Conservation (phyloP, 2,113 vertebrate species). For the Chionomys nivalis region DNA sequence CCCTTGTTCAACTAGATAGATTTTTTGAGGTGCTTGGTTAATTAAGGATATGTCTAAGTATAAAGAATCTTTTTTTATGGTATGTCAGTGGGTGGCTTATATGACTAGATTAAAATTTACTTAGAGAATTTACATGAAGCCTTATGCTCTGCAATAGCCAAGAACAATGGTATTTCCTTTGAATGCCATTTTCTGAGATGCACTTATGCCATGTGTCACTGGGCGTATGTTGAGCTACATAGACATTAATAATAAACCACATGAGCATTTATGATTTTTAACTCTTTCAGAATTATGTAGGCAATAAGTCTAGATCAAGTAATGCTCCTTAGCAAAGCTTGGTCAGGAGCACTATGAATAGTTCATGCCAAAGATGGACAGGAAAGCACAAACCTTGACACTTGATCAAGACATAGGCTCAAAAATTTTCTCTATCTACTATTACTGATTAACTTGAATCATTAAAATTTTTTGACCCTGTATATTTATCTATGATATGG, state of each 20-base stretch:
- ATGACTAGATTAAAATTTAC: constrained; percentile 38
- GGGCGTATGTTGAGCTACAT: neutral
- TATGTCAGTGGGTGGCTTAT: constrained; percentile 25
- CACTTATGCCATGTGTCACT: neutral
- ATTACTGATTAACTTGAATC: too few species aligned
- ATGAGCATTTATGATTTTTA: neutral
- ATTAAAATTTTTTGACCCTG: neutral
- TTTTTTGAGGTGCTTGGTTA: constrained; percentile 14
- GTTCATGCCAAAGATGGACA: neutral
- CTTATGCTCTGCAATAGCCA: neutral
- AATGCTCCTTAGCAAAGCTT: neutral
- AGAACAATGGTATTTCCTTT: neutral
- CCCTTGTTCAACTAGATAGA: constrained; percentile 8
- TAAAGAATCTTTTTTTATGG: constrained; percentile 39
- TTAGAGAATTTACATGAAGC: neutral
- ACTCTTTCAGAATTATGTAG: neutral
- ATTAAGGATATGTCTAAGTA: neutral
- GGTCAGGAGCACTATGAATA: neutral
- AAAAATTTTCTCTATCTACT: neutral
- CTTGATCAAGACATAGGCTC: neutral
- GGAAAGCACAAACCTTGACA: neutral
- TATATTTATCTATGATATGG: neutral
- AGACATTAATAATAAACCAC: neutral
- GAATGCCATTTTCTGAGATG: neutral
- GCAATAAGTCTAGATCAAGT: neutral